Conservation (phyloP, 2,888 invertebrate genomes). For the Danaus chrysippus region DNA sequence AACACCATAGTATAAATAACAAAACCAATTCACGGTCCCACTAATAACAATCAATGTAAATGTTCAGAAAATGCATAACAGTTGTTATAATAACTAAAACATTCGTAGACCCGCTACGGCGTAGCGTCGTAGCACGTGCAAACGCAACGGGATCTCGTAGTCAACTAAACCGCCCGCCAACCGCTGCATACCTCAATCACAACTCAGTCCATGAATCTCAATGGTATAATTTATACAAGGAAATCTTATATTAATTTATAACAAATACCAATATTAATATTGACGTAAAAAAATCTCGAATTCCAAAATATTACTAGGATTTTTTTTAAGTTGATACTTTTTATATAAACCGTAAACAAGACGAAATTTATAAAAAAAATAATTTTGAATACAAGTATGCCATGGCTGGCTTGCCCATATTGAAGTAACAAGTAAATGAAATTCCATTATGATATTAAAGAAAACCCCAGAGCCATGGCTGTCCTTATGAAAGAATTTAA, state of each 20-base stretch:
- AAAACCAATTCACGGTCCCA: constrained; percentile 26
- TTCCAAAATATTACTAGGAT: too few species aligned
- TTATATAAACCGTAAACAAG: too few species aligned
- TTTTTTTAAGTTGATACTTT: too few species aligned
- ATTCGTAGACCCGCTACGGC: constrained; percentile 28
- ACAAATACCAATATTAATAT: neutral
- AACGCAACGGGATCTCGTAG: constrained; percentile 46
- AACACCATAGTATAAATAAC: constrained; percentile 20
- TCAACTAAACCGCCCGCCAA: constrained; percentile 46
- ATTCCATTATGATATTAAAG: constrained; percentile 72
- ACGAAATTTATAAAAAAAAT: constrained; percentile 7
- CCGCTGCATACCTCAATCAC: constrained; percentile 44
- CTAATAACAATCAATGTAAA: constrained; percentile 21
- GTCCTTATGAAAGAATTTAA: constrained; percentile 74
- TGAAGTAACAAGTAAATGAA: constrained; percentile 56
- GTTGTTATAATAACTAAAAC: constrained; percentile 12
- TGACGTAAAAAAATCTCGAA: neutral
- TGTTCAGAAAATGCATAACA: constrained; percentile 13
- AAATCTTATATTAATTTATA: neutral
- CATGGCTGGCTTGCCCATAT: constrained; percentile 5
- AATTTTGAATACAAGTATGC: constrained; percentile 15
- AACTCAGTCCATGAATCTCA: constrained; percentile 20
- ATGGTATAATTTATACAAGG: neutral
- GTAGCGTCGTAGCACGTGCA: constrained; percentile 38
- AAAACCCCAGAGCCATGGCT: constrained; percentile 64